Conservation (phyloP, 37 sponge, comb jelly and placozoan species). For the Beroe forskalii region DNA sequence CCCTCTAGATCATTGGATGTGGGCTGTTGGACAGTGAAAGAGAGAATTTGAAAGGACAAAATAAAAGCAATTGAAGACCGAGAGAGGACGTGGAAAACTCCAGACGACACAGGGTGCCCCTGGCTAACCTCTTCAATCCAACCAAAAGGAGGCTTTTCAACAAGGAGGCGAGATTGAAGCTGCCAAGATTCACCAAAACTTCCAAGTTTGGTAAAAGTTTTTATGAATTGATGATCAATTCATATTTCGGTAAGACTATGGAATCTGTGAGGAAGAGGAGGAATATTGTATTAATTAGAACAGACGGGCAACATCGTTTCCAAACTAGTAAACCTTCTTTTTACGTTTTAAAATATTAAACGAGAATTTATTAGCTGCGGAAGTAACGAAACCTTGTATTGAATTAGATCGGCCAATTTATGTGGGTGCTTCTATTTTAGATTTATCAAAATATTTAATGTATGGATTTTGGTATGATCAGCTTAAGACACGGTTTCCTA, state of each 20-base stretch:
- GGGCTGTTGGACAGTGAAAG: no score
- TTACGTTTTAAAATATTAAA: not conserved
- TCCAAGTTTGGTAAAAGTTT: slow-evolving; percentile 10
- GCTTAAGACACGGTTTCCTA: not conserved
- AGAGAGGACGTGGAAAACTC: no score
- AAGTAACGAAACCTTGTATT: not conserved
- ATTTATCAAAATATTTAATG: slow-evolving; percentile 35
- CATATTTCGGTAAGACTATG: slow-evolving; percentile 62
- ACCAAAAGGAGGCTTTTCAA: no score
- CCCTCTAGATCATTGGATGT: no score
- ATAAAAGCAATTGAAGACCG: no score
- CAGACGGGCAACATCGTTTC: not conserved
- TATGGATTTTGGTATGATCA: slow-evolving; percentile 23
- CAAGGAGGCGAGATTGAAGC: no score
- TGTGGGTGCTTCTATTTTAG: slow-evolving; percentile 31
- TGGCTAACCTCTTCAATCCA: no score
- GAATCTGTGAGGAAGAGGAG: slow-evolving; percentile 44
- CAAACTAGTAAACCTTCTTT: not conserved
- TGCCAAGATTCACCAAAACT: no score
- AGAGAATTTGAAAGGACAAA: no score
- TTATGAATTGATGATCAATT: slow-evolving; percentile 49
- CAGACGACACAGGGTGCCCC: no score
- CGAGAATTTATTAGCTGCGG: not conserved
- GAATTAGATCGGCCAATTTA: slow-evolving; percentile 21
- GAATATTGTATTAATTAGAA: not conserved